Conservation (phyloP, 2,797 vertebrate species). For the Paguma larvata region DNA sequence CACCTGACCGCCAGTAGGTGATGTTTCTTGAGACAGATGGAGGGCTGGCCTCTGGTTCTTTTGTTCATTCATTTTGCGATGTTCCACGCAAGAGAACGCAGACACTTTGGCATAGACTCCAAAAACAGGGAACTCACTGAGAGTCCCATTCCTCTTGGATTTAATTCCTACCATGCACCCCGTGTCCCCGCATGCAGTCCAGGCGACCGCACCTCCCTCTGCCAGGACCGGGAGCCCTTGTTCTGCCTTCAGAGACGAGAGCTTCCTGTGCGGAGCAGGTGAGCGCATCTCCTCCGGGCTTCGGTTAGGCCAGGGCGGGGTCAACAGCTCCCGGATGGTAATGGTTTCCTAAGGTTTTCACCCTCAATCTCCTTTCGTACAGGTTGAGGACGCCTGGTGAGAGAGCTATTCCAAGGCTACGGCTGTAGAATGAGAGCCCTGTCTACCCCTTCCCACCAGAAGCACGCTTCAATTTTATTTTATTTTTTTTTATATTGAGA, state of each 20-base stretch:
- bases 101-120: rapidly evolving
- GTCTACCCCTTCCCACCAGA: rapidly evolving
- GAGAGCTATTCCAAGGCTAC: not conserved
- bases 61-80: not conserved
- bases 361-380: not conserved
- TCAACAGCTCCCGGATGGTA: rapidly evolving
- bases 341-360: not conserved
- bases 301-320: rapidly evolving
- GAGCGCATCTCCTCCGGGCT: not conserved
- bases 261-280: rapidly evolving
- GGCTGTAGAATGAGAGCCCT: not conserved
- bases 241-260: rapidly evolving
- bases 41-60: rapidly evolving
- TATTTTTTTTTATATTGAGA: not conserved
- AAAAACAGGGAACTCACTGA: rapidly evolving
- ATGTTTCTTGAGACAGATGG: rapidly evolving
- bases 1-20: slow-evolving; percentile 13
- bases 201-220: no score
- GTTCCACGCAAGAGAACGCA: no score
- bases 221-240: rapidly evolving
- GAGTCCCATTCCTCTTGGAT: rapidly evolving
- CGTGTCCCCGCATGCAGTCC: rapidly evolving
- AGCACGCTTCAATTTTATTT: slow-evolving; percentile 11
- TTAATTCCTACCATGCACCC: not conserved
- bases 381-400: not conserved